Base-by-base conservation (phyloP, 1,140 invertebrate species). In the Laupala kohalensis region DNA sequence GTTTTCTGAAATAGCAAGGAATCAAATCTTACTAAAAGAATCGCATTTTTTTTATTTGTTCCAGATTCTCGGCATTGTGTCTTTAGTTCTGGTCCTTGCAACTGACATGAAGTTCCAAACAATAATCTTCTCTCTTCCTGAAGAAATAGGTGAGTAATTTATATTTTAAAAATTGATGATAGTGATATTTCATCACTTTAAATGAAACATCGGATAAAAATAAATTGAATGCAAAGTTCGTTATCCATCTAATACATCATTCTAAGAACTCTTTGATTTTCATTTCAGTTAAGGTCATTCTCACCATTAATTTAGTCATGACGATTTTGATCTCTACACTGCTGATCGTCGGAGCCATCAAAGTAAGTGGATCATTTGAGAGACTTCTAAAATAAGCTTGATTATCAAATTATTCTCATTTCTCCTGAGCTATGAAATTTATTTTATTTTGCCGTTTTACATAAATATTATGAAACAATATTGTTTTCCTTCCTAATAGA, bases 301-400 rank as follows among this genome's bases (percentile, higher is more conserved):
- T 92, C n/a, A 86, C 86, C 0, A 85, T 92, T 63, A 92, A 92
- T 79, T 82, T 92, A n/a, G 86, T 85, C 64, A 92, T 93, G 87
- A 92, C 91, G 12, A 88, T 92, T 28, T 78, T 93, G 19, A 90
- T 92, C 77, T 92, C 90, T 23, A 78, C 82, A 19, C 81, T 92
- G 9, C 84, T 93, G 70, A 88, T 92, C n/a, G 78, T 87, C n/a
- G 91, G 90, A 69, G 86, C 87, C 23, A 74, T 88, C 25, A 92
- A 87, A 84, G 90, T 92, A 84, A 79, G 63, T 53, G 9, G n/a
- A n/a, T n/a, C n/a, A n/a, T n/a, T n/a, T n/a, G n/a, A n/a, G n/a
- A n/a, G n/a, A n/a, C n/a, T n/a, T n/a, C n/a, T n/a, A n/a, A n/a
- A n/a, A n/a, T n/a, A n/a, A n/a, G n/a, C n/a, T n/a, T n/a, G n/a